A percentile compares a stretch with the other conserved stretches of the same genome.
phyloP scores from a whole-genome alignment of 2,888 invertebrate species.

The Drosophila villosipedis region DNA sequence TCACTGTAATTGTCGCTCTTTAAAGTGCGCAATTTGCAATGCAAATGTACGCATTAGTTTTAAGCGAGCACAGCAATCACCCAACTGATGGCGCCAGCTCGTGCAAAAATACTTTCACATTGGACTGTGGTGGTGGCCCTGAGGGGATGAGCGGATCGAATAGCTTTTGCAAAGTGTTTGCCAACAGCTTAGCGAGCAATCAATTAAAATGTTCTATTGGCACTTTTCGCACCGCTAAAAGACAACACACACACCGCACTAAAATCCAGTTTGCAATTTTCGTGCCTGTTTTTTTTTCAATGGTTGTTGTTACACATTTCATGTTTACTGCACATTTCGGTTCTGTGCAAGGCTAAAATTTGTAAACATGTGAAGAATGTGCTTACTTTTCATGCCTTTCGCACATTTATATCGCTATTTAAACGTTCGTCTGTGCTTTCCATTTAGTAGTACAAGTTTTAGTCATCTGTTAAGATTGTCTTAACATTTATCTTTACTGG shows the following conservation, averaged over 20 bases:
- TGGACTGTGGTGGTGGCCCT: not conserved
- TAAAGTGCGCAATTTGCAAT: slow-evolving; percentile 79
- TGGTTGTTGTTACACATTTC: not conserved
- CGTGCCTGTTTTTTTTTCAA: not conserved
- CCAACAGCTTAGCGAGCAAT: slow-evolving; percentile 78
- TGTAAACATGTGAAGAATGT: not conserved
- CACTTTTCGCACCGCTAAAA: slow-evolving; percentile 62
- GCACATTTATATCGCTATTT: too few species aligned
- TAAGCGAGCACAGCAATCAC: slow-evolving; percentile 52
- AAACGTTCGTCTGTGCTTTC: not conserved
- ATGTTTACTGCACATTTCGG: not conserved
- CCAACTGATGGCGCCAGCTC: slow-evolving; percentile 61
- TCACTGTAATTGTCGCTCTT: slow-evolving; percentile 77
- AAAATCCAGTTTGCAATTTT: not conserved
- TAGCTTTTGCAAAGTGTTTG: slow-evolving; percentile 57
- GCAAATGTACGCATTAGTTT: slow-evolving; percentile 79
- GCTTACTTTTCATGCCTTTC: not conserved
- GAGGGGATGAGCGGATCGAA: slow-evolving; percentile 4
- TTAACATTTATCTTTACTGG: not conserved
- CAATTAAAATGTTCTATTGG: slow-evolving; percentile 79
- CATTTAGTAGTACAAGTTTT: not conserved
- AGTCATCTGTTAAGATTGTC: not conserved
- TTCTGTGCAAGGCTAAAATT: not conserved
- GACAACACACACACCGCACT: slow-evolving; percentile 33
- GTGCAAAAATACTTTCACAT: slow-evolving; percentile 43